Evolutionary conservation across 2,888 invertebrate species (phyloP).

Genomic region (Chalcosyrphus nemorum): DNA sequence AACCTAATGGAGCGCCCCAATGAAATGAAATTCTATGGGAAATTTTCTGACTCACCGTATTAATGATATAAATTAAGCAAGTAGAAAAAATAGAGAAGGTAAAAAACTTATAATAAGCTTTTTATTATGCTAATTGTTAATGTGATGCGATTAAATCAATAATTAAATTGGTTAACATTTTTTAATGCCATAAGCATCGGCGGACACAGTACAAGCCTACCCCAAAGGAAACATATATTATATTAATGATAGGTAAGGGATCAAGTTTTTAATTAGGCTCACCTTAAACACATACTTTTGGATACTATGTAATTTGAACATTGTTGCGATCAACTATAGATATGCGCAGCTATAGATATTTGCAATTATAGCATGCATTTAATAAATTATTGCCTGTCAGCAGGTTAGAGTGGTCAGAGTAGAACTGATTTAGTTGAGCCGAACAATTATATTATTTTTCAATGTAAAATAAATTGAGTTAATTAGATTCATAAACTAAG

Average conservation of each 20-base stretch:
- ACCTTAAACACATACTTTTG: neutral
- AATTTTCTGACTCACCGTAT: constrained; percentile 1
- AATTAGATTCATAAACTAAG: too few species aligned
- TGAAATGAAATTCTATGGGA: neutral
- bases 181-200: neutral
- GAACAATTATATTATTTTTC: too few species aligned
- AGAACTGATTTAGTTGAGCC: neutral
- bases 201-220: neutral
- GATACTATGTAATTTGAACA: neutral
- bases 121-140: constrained; percentile 51
- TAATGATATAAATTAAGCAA: neutral
- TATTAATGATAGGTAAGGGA: neutral
- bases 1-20: too few species aligned
- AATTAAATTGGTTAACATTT: constrained; percentile 29
- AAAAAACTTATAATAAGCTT: constrained; percentile 30
- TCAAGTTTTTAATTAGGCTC: neutral
- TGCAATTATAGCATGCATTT: neutral
- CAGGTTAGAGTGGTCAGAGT: neutral
- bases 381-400: neutral
- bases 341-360: too few species aligned
- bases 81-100: neutral
- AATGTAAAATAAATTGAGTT: too few species aligned
- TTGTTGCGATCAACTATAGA: too few species aligned
- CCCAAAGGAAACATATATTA: neutral
- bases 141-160: constrained; percentile 31